These are phyloP conservation scores for Orbicella faveolata DNA, from an alignment of 64 coral and sea anemone genomes.

Conservation along the genomic window DNA sequence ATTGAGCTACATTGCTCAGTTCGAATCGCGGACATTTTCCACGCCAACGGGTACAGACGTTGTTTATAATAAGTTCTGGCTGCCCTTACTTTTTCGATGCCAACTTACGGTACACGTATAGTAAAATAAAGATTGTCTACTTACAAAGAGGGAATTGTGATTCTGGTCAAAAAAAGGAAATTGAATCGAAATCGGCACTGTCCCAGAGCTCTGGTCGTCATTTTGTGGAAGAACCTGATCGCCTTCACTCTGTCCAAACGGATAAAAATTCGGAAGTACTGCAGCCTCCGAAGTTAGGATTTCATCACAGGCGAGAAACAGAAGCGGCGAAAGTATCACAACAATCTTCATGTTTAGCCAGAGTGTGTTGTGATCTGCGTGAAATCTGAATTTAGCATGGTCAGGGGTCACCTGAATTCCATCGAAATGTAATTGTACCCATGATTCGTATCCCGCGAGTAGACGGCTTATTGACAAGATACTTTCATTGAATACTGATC, in stretches of 20 bases:
- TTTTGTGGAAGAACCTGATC: constrained; percentile 14
- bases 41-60: too few relatives aligned
- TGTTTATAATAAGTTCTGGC: too few relatives aligned
- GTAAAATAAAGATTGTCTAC: neutral
- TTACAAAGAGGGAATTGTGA: constrained; percentile 54
- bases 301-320: neutral
- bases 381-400: too few relatives aligned
- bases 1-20: too few relatives aligned
- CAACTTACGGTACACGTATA: neutral
- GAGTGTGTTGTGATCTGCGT: neutral
- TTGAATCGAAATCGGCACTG: constrained; percentile 9
- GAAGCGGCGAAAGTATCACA: neutral
- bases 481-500: too few relatives aligned
- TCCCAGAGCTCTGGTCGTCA: constrained; percentile 48
- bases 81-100: too few relatives aligned
- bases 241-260: constrained; percentile 14
- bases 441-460: too few relatives aligned
- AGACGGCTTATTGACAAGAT: too few relatives aligned
- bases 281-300: neutral
- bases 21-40: too few relatives aligned
- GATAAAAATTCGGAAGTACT: constrained; percentile 25
- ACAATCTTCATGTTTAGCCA: neutral
- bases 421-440: too few relatives aligned
- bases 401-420: too few relatives aligned
- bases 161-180: constrained; percentile 47